Evolutionary conservation across 2,888 invertebrate genomes (phyloP).

Genomic region (Sericinus montela): DNA sequence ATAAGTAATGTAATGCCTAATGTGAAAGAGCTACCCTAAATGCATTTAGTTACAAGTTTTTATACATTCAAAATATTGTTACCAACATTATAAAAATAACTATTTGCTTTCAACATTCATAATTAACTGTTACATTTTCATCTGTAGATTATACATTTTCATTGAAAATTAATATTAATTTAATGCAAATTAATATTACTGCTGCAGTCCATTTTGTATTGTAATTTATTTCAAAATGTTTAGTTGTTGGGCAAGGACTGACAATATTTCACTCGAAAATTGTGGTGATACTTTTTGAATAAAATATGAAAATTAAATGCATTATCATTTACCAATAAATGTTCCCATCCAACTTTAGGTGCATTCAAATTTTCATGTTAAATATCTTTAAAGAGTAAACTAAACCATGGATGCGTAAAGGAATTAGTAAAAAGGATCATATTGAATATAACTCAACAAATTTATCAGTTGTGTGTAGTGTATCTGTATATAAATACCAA

Average conservation of each 20-base stretch:
- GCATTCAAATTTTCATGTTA: no score
- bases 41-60: constrained; percentile 1
- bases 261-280: constrained; percentile 64
- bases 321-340: no score
- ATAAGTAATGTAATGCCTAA: constrained; percentile 11
- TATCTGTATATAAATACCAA: no score
- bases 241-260: constrained; percentile 48
- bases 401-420: no score
- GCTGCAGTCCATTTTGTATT: constrained; percentile 19
- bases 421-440: no score
- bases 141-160: not conserved
- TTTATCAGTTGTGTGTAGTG: no score
- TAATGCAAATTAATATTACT: constrained; percentile 1
- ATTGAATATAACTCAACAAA: no score
- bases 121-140: not conserved
- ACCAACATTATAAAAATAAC: not conserved
- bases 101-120: not conserved
- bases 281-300: constrained; percentile 69
- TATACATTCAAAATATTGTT: not conserved
- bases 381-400: no score
- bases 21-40: not conserved
- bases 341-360: no score
- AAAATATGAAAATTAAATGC: constrained; percentile 43
- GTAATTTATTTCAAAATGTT: constrained; percentile 23
- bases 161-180: constrained; percentile 3